These are phyloP conservation scores for Helogale parvula DNA, from an alignment of 2,113 vertebrate species.

Conservation along the genomic window DNA sequence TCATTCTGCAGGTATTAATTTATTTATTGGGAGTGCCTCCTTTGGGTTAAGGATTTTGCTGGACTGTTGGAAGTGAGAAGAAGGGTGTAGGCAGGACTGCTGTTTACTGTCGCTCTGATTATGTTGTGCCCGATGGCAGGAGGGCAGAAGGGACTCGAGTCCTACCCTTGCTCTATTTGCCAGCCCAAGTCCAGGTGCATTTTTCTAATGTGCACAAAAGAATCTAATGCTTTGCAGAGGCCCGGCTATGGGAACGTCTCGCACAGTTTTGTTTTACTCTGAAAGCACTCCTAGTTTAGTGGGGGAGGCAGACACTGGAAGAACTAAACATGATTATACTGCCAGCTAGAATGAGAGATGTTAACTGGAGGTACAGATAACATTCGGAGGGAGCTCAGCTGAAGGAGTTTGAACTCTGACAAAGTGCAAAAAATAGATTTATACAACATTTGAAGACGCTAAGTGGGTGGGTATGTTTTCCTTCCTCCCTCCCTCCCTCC, in stretches of 20 bases:
- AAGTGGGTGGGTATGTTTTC: background rate
- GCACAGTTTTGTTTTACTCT: slow-evolving; percentile 12
- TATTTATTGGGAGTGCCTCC: background rate
- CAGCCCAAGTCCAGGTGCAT: background rate
- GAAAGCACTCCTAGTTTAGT: background rate
- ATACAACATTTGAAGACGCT: background rate
- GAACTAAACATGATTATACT: background rate
- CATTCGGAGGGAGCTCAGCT: background rate
- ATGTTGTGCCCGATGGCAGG: background rate
- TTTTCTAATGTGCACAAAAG: background rate
- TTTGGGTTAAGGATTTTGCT: background rate
- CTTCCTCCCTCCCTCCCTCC: background rate
- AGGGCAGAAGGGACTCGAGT: background rate
- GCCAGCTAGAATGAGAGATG: background rate
- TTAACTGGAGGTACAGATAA: background rate
- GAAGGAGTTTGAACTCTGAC: background rate
- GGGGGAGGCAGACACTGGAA: background rate
- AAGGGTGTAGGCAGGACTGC: no score
- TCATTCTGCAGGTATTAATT: background rate
- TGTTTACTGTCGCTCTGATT: background rate
- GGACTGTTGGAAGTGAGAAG: background rate
- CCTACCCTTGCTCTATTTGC: background rate
- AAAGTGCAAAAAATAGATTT: background rate
- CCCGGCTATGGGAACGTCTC: background rate
- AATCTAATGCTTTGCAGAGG: background rate